Percentiles rank a stretch among this genome's conserved stretches.
Conservation (phyloP, 2,888 invertebrate species). For the Pelosia muscerda region DNA sequence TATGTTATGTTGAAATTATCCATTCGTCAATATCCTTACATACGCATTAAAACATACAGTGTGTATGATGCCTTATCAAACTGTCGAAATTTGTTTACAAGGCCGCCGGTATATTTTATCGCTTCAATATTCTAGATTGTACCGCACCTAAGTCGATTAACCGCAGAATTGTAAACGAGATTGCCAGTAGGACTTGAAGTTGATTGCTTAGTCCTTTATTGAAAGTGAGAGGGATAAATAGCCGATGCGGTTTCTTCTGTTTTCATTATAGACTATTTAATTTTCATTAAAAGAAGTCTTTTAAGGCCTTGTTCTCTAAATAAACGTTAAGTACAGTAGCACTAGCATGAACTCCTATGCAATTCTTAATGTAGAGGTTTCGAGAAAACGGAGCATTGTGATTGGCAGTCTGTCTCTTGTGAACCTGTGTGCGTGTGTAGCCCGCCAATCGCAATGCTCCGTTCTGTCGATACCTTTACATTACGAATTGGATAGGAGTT, state of each 20-base stretch:
- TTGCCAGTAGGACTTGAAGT: slow-evolving; percentile 16
- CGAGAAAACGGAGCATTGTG: too few species aligned
- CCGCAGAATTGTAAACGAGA: slow-evolving; percentile 21
- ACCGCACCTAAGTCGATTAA: slow-evolving; percentile 24
- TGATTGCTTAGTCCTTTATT: slow-evolving; percentile 26
- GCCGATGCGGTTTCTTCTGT: slow-evolving; percentile 9
- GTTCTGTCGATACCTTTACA: too few species aligned
- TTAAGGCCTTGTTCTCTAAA: too few species aligned
- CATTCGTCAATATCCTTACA: background rate
- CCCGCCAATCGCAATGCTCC: too few species aligned
- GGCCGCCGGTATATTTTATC: slow-evolving; percentile 22
- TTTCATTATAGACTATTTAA: background rate
- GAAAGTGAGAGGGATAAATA: slow-evolving; percentile 17
- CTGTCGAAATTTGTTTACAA: slow-evolving; percentile 20
- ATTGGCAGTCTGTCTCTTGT: too few species aligned
- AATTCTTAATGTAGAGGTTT: too few species aligned
- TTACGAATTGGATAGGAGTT: too few species aligned
- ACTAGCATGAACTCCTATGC: too few species aligned
- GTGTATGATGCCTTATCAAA: slow-evolving; percentile 4
- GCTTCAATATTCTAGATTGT: slow-evolving; percentile 28
- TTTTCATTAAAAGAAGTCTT: background rate
- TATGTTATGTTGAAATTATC: too few species aligned
- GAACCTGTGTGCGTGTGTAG: too few species aligned
- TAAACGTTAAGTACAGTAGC: too few species aligned
- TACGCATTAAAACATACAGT: too few species aligned